A percentile compares a stretch with the other conserved stretches of the same genome.
Evolutionary conservation across 2,113 vertebrate genomes (phyloP).

Genomic region (Centropus unirufus): DNA sequence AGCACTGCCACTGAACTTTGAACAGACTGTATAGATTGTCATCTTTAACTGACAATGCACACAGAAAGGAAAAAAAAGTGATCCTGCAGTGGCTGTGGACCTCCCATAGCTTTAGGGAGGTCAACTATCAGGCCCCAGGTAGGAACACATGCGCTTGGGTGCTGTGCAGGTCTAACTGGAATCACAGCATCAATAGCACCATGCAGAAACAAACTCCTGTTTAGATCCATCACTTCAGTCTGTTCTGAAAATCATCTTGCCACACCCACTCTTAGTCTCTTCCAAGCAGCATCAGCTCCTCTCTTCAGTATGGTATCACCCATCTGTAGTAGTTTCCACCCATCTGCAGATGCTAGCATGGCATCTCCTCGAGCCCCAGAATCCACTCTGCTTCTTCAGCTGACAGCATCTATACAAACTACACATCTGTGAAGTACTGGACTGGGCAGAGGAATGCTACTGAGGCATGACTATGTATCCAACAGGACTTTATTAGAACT

Average conservation of each 20-base stretch:
- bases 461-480: background rate
- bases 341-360: background rate
- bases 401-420: background rate
- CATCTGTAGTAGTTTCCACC: background rate
- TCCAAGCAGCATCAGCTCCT: background rate
- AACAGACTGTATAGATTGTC: background rate
- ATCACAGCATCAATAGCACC: background rate
- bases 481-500: background rate
- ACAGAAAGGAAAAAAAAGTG: background rate
- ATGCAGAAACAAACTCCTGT: background rate
- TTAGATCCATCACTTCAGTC: background rate
- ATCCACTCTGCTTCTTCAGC: background rate
- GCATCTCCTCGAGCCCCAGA: background rate
- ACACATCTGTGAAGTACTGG: background rate
- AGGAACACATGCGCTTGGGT: background rate
- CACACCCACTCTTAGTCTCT: background rate
- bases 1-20: background rate
- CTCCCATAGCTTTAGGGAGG: background rate
- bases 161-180: background rate
- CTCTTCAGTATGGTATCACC: background rate
- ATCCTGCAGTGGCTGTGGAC: background rate
- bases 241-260: background rate
- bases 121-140: background rate
- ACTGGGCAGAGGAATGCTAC: background rate
- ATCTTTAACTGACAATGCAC: background rate